Conservation (phyloP, 1,140 invertebrate species). For the Chelonus insularis region DNA sequence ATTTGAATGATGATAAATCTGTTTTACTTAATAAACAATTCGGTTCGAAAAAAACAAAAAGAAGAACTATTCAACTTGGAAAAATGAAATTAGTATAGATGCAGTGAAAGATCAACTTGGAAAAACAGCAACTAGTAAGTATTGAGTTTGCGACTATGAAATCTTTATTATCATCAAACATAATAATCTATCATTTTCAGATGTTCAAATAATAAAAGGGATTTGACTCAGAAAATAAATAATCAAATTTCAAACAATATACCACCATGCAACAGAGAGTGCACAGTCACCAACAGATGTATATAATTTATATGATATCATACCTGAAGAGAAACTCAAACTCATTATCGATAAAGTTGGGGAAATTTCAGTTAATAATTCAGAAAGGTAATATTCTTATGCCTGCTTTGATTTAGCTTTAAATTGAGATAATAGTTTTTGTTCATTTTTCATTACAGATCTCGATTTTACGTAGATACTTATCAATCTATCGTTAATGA, state of each 20-base stretch:
- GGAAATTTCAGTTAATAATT: slow-evolving; percentile 38
- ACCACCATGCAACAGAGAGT: slow-evolving; percentile 61
- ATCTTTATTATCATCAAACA: no score
- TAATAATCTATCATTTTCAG: slow-evolving; percentile 1
- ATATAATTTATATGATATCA: slow-evolving; percentile 57
- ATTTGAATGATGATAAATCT: no score
- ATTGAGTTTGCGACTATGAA: no score
- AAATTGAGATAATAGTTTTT: slow-evolving; percentile 19
- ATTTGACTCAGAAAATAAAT: slow-evolving; percentile 34
- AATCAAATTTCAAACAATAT: no score
- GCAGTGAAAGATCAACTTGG: no score
- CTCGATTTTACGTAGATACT: slow-evolving; percentile 36
- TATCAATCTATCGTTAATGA: slow-evolving; percentile 31
- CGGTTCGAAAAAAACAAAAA: no score
- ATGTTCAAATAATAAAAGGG: slow-evolving; percentile 22
- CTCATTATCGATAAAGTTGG: slow-evolving; percentile 41
- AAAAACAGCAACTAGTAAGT: no score
- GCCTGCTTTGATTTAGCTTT: neutral
- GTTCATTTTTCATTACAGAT: slow-evolving; percentile 27
- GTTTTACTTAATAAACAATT: no score
- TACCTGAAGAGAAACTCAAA: slow-evolving; percentile 52
- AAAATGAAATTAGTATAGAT: no score
- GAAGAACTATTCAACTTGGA: no score
- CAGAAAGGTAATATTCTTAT: slow-evolving; percentile 34
- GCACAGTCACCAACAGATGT: slow-evolving; percentile 51